Conservation (phyloP, 2,888 invertebrate species). For the Drosophila pegasa region DNA sequence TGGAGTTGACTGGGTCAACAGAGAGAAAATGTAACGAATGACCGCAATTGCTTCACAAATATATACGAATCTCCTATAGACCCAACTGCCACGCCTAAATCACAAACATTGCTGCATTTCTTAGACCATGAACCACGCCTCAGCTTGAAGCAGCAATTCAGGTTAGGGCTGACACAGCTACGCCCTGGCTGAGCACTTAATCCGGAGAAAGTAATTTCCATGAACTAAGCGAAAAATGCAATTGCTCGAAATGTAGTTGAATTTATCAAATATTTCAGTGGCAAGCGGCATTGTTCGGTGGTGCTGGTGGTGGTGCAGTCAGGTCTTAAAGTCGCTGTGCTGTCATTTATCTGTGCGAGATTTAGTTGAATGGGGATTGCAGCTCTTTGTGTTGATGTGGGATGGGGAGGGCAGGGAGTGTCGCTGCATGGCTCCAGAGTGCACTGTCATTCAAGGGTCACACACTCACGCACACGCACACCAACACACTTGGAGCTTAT, state of each 20-base stretch:
- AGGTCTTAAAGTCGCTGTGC: conserved; percentile 7
- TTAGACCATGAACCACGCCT: too few species aligned
- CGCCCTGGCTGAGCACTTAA: neutral
- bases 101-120: too few species aligned
- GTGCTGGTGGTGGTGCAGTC: neutral
- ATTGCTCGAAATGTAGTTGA: neutral
- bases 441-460: conserved; percentile 61
- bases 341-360: conserved; percentile 7
- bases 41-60: too few species aligned
- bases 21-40: too few species aligned
- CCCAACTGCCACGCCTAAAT: too few species aligned
- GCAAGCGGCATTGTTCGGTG: neutral
- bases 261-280: conserved; percentile 6
- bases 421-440: conserved; percentile 31
- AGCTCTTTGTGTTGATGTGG: neutral
- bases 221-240: neutral
- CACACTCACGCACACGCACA: conserved; percentile 16
- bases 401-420: conserved; percentile 4
- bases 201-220: neutral
- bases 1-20: too few species aligned
- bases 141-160: too few species aligned
- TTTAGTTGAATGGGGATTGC: conserved; percentile 1
- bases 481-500: conserved; percentile 27
- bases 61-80: too few species aligned
- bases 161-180: neutral